Base-by-base conservation (phyloP, 2,888 invertebrate species). In the Leptura quadrifasciata region DNA sequence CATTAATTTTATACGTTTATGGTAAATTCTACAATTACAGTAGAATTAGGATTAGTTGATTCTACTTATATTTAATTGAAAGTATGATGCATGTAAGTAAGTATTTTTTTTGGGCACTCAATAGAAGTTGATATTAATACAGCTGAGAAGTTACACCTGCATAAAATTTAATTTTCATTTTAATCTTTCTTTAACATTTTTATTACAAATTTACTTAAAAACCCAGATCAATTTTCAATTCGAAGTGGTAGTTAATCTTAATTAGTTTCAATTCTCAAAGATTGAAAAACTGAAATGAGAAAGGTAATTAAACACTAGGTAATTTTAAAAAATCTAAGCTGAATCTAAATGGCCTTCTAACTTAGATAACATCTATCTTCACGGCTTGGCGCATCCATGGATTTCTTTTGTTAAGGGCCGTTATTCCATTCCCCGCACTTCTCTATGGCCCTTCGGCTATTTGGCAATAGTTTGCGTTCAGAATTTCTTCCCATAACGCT, bases 361-460 rank as follows among this genome's bases (percentile, higher is more conserved):
- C 77, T 81, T 76, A 85, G 85, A 85, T 85, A 85, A 80, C 81
- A 86, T 86, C 85, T 86, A 84, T 86, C 84, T 86, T 86, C 83
- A 85, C 85, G 85, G 86, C 76, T 85, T 82, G 84, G 81, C 84
- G 86, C 85, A 85, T 87, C 85, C 83, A 84, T 85, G 84, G 83
- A 86, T 85, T 86, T 85, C 86, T 87, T 87, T 87, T 87, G 86
- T 87, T 84, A 81, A 82, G 82, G 82, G 85, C 86, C 85, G 86
- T 86, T 87, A 86, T 87, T 84, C 81, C 81, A 76, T 75, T 73
- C 79, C 79, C 78, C 81, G 74, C 76, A 79, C 78, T 69, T 76
- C 76, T 75, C 81, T 79, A 35, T 64, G 79, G 78, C 80, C 81
- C 80, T 81, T 78, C 75, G 80, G 80, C 80, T 81, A 80, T 83